phyloP scores from a whole-genome alignment of 2,113 vertebrate species.

The Gobiocypris rarus region DNA sequence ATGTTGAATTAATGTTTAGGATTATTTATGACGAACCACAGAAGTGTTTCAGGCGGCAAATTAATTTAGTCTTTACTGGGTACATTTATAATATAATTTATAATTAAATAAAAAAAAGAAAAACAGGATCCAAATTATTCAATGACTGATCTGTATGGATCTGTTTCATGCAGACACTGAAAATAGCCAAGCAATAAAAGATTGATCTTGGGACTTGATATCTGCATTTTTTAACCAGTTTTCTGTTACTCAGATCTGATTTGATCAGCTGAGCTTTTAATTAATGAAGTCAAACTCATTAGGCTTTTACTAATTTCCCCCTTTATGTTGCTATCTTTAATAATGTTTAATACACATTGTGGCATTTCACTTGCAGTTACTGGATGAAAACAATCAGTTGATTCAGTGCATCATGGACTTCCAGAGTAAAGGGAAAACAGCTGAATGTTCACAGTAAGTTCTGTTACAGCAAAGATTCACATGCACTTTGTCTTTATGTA shows the following conservation, averaged over 20 bases:
- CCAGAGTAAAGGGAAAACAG: constrained; percentile 98
- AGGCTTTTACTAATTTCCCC: not conserved
- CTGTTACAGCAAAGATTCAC: not conserved
- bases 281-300: not conserved
- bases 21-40: too few species aligned
- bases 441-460: constrained; percentile 98
- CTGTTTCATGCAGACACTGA: too few species aligned
- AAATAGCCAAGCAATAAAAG: too few species aligned
- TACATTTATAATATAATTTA: too few species aligned
- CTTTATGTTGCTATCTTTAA: not conserved
- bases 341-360: not conserved
- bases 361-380: constrained; percentile 80
- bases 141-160: too few species aligned
- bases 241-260: not conserved
- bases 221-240: not conserved
- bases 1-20: too few species aligned
- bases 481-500: not conserved
- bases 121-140: too few species aligned
- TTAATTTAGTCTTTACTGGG: too few species aligned
- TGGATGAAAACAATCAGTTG: constrained; percentile 99
- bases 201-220: too few species aligned
- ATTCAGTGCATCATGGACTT: constrained; percentile 99
- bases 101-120: too few species aligned
- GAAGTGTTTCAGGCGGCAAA: too few species aligned
- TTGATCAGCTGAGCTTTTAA: not conserved